Evolutionary conservation across 2,113 vertebrate genomes (phyloP), one percentile per base, ranked within the genome.

Genomic region (Dipodomys spectabilis): DNA sequence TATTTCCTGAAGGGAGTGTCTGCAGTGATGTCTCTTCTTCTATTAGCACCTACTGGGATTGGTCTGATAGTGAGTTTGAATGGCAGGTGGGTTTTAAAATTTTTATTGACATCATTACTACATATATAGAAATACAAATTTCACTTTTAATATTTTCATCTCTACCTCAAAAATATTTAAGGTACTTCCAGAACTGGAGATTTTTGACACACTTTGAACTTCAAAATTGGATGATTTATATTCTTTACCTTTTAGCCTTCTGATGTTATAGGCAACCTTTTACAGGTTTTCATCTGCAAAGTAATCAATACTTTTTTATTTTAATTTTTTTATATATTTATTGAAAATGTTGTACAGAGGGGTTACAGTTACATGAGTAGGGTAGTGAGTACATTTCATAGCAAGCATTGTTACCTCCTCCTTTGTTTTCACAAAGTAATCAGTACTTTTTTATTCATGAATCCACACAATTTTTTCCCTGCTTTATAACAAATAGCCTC

Each of bases 1-100:
- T 99, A 88, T 99, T 99, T 97, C 99, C 99, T 0, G 99, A 99
- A 95, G 99, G 99, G 7, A 99, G 99, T 4, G 99, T 99, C 73
- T 99, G 99, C 98, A 99, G 99, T 30, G 99, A 99, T 82, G 99
- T 99, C 32, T 99, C 99, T 3, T 99, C 99, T n/a, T 99, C 99
- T 44, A 99, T 99, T 97, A 99, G 99, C 97, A 99, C 99, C 0
- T 99, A 99, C 86, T 99, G 99, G 99, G 99, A 99, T 97, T 99
- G 99, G 99, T 99, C 99, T 22, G 99, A 99, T 98, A 99, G 99
- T 1, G 99, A 99, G 96, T 99, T 99, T 98, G 99, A 99, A 96
- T 99, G 99, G 99, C 99, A 99, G 99, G 99, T 99, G 97, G 97
- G 97, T 95, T 78, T 89, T 69, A 39, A 62, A 82, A 8, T 23